Percentiles rank a stretch among this genome's conserved stretches.
Conservation (phyloP, 2,888 invertebrate species). For the Leptothorax acervorum region DNA sequence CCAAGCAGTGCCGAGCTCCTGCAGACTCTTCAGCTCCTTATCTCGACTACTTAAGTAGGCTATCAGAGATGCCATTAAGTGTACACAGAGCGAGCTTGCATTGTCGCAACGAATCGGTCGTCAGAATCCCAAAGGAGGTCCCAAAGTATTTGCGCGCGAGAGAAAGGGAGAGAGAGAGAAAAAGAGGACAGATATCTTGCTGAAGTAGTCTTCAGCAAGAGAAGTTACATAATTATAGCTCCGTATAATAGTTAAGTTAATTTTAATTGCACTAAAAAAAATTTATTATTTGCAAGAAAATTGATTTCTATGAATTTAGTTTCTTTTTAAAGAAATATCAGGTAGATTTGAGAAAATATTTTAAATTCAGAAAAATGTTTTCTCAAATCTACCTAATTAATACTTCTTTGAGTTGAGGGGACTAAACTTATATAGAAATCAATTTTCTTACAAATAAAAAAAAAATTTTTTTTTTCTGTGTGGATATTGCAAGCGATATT, state of each 20-base stretch:
- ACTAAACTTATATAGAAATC: too few species aligned
- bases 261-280: neutral
- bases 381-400: too few species aligned
- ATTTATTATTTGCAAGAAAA: too few species aligned
- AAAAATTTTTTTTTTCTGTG: too few species aligned
- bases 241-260: neutral
- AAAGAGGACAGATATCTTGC: neutral
- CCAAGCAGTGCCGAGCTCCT: constrained; percentile 47
- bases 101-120: constrained; percentile 55
- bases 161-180: neutral
- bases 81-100: constrained; percentile 56
- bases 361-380: too few species aligned
- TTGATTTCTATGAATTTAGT: too few species aligned
- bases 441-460: too few species aligned
- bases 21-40: constrained; percentile 66
- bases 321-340: too few species aligned
- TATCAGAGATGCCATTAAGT: constrained; percentile 76
- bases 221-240: neutral
- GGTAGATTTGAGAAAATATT: too few species aligned
- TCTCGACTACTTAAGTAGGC: constrained; percentile 75
- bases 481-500: neutral
- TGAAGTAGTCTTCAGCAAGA: neutral
- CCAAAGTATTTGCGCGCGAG: neutral
- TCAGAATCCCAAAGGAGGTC: constrained; percentile 20
- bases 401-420: too few species aligned